These are phyloP conservation scores for Oscheius sp. DNA, from an alignment of 2,888 invertebrate species.

Conservation along the genomic window DNA sequence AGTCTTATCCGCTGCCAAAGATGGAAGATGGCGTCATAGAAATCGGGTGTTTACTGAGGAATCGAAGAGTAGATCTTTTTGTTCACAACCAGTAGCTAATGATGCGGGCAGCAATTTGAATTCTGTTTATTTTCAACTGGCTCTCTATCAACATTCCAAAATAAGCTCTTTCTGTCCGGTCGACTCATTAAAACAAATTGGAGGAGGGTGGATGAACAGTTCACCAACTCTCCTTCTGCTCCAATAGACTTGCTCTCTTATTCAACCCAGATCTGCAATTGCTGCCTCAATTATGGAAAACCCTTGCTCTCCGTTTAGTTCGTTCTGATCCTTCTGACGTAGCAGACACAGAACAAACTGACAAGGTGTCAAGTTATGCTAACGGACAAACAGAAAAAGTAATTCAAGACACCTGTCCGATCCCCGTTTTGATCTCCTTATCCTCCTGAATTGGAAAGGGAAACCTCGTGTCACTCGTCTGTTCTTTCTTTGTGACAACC, in stretches of 20 bases:
- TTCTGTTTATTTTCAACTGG: neutral
- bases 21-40: neutral
- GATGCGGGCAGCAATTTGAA: neutral
- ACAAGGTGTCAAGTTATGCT: constrained; percentile 11
- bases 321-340: neutral
- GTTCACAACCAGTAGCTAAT: neutral
- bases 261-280: too few species aligned
- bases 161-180: neutral
- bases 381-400: constrained; percentile 3
- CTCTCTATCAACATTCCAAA: neutral
- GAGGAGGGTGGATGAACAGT: too few species aligned
- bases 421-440: too few species aligned
- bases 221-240: too few species aligned
- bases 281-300: too few species aligned
- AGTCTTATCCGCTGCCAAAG: too few species aligned
- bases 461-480: too few species aligned
- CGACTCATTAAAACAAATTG: too few species aligned
- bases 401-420: neutral
- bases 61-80: neutral
- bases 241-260: too few species aligned
- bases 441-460: too few species aligned
- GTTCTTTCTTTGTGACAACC: too few species aligned
- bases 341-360: neutral
- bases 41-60: neutral
- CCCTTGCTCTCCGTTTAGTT: too few species aligned